Percentiles rank a stretch among this genome's conserved stretches.
phyloP scores from a whole-genome alignment of 2,797 vertebrate species.

The Aldrovandia affinis region DNA sequence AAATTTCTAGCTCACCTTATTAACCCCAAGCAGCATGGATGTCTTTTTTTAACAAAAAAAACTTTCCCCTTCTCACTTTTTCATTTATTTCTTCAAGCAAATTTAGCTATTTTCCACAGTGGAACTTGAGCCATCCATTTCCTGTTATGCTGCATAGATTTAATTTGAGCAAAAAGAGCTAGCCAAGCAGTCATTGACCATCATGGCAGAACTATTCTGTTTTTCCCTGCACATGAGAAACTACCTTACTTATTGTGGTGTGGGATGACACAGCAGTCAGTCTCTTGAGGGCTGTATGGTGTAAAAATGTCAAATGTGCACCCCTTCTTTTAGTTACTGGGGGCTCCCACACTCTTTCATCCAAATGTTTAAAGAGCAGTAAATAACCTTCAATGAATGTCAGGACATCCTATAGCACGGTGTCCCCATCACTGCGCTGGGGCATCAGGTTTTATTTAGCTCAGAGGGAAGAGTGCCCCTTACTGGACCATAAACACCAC shows the following conservation, averaged over 20 bases:
- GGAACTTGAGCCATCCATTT: constrained; percentile 74
- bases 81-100: constrained; percentile 6
- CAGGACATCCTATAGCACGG: too few species aligned
- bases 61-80: not conserved
- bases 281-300: not conserved
- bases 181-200: constrained; percentile 61
- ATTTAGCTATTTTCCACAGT: constrained; percentile 74
- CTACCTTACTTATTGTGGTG: not conserved
- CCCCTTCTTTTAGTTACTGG: not conserved
- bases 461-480: too few species aligned
- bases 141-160: constrained; percentile 80
- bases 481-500: too few species aligned
- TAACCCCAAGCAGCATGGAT: too few species aligned
- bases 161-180: constrained; percentile 74
- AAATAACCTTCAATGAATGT: too few species aligned
- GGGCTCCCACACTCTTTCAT: not conserved
- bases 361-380: not conserved
- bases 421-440: too few species aligned
- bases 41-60: not conserved
- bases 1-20: too few species aligned
- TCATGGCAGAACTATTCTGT: constrained; percentile 65
- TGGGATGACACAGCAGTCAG: constrained; percentile 1
- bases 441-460: too few species aligned
- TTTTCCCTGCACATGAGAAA: constrained; percentile 50
- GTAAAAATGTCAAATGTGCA: too few species aligned